Conservation (phyloP, 2,113 vertebrate genomes). For the Lipotes vexillifer region DNA sequence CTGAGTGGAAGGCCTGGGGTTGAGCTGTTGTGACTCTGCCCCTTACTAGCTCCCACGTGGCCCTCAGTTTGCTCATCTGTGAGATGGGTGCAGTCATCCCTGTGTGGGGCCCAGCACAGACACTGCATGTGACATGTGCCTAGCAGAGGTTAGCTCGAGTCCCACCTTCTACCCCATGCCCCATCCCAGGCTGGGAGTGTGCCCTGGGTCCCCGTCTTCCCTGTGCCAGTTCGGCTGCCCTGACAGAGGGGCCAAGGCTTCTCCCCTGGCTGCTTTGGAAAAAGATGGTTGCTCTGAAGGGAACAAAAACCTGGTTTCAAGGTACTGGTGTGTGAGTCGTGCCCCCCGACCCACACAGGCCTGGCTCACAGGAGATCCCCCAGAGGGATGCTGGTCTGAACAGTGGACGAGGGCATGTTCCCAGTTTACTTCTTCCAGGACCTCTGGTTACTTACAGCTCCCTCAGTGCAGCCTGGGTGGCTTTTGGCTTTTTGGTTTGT, state of each 20-base stretch:
- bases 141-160: fast-evolving
- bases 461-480: constrained; percentile 40
- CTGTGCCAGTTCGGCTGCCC: not conserved
- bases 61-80: not conserved
- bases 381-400: too few species aligned
- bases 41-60: not conserved
- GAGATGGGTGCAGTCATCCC: not conserved
- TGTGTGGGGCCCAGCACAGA: not conserved
- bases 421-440: not conserved
- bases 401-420: fast-evolving
- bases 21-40: not conserved
- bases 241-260: fast-evolving
- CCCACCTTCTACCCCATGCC: not conserved
- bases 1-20: not conserved
- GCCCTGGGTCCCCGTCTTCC: not conserved
- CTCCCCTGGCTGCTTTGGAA: not conserved
- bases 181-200: fast-evolving
- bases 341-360: fast-evolving
- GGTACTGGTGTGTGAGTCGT: fast-evolving
- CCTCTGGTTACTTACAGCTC: not conserved
- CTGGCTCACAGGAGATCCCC: not conserved
- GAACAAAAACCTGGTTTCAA: not conserved
- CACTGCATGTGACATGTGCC: not conserved
- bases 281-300: not conserved
- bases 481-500: constrained; percentile 69